phyloP scores from a whole-genome alignment of 1,140 invertebrate genomes.

The Charaxes varanes region DNA sequence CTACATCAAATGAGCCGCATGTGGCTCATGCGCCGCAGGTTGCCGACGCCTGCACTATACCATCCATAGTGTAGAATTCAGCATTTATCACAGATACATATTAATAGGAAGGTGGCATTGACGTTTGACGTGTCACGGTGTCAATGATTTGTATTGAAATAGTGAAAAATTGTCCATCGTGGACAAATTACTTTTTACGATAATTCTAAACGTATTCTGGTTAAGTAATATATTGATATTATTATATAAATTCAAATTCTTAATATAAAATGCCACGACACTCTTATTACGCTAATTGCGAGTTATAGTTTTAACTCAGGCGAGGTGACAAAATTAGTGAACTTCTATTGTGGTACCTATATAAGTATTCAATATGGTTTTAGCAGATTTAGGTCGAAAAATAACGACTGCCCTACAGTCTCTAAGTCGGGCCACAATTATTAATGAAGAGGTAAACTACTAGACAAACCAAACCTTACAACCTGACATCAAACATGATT shows the following conservation, averaged over 20 bases:
- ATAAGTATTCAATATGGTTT: slow-evolving; percentile 86
- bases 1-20: too few relatives aligned
- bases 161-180: slow-evolving; percentile 12
- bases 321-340: slow-evolving; percentile 4
- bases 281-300: slow-evolving; percentile 5
- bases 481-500: too few relatives aligned
- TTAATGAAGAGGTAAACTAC: slow-evolving; percentile 94
- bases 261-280: slow-evolving; percentile 25
- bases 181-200: not conserved
- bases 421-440: slow-evolving; percentile 98
- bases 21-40: too few relatives aligned
- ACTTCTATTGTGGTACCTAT: slow-evolving; percentile 9
- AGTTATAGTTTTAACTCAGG: slow-evolving; percentile 16
- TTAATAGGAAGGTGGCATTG: too few relatives aligned
- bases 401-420: slow-evolving; percentile 98
- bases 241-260: too few relatives aligned
- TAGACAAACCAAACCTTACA: too few relatives aligned
- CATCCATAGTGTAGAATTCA: too few relatives aligned
- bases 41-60: too few relatives aligned
- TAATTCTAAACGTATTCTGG: not conserved
- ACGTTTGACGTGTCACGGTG: slow-evolving; percentile 24
- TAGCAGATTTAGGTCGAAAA: slow-evolving; percentile 99
- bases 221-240: too few relatives aligned
- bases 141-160: slow-evolving; percentile 15
- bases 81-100: too few relatives aligned